A percentile compares a stretch with the other conserved stretches of the same genome.
These are phyloP conservation scores for Rattus rattus DNA, from an alignment of 2,113 vertebrate species.

Conservation along the genomic window DNA sequence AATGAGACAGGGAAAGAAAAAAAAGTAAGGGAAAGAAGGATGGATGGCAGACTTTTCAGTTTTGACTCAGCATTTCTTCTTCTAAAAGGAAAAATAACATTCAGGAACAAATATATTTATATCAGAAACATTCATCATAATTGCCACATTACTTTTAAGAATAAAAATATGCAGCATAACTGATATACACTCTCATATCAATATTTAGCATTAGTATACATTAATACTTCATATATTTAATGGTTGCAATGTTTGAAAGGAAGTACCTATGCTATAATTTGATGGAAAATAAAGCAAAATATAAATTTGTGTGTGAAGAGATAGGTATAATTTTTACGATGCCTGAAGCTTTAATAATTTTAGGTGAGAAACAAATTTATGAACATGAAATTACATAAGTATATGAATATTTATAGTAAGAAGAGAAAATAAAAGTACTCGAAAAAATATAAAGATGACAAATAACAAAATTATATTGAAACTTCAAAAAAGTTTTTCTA, in stretches of 20 bases:
- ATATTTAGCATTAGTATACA: background rate
- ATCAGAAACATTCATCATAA: background rate
- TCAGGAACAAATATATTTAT: background rate
- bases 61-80: background rate
- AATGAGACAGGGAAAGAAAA: background rate
- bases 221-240: background rate
- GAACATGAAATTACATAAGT: background rate
- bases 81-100: slow-evolving; percentile 10
- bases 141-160: background rate
- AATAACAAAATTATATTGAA: background rate
- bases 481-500: background rate
- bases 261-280: background rate
- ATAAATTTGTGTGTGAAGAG: background rate
- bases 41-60: background rate
- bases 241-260: background rate
- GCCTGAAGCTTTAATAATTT: background rate
- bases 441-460: background rate
- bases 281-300: background rate
- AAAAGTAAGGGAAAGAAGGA: background rate
- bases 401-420: background rate
- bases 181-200: background rate
- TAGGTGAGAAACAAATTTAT: background rate
- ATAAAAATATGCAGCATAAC: background rate
- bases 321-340: background rate
- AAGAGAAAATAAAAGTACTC: background rate